phyloP scores from a whole-genome alignment of 2,888 invertebrate species.

The Acanthopleura granulata region DNA sequence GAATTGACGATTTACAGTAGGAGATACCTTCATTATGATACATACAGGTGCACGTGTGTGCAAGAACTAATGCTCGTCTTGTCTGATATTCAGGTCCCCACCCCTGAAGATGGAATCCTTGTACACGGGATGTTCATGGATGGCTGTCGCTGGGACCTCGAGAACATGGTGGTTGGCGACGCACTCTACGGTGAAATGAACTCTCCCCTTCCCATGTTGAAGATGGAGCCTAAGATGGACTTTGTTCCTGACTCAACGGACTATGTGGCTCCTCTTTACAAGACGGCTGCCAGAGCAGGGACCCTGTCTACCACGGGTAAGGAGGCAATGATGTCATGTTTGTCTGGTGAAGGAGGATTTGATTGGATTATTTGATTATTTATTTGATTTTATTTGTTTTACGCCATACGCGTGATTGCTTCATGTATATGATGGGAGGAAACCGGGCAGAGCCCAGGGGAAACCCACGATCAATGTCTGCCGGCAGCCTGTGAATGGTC shows the following conservation, averaged over 20 bases:
- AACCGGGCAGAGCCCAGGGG: too few relatives aligned
- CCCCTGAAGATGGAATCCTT: slow-evolving; percentile 67
- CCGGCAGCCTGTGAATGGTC: too few relatives aligned
- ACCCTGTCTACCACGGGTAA: slow-evolving; percentile 71
- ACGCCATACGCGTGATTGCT: too few relatives aligned
- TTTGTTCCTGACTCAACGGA: slow-evolving; percentile 70
- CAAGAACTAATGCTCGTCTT: too few relatives aligned
- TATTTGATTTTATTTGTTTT: too few relatives aligned
- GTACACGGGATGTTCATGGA: slow-evolving; percentile 71
- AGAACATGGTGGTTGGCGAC: slow-evolving; percentile 58
- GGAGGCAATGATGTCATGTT: slow-evolving; percentile 11
- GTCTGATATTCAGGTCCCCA: slow-evolving; percentile 40
- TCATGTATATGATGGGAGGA: too few relatives aligned
- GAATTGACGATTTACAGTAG: too few relatives aligned
- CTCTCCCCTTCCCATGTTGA: slow-evolving; percentile 79
- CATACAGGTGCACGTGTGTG: too few relatives aligned
- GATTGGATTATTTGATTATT: too few relatives aligned
- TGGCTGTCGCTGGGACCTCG: slow-evolving; percentile 68
- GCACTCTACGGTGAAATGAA: slow-evolving; percentile 79
- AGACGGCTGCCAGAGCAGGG: slow-evolving; percentile 69
- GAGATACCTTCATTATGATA: too few relatives aligned
- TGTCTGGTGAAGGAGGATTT: background rate
- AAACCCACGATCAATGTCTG: too few relatives aligned
- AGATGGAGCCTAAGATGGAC: slow-evolving; percentile 75
- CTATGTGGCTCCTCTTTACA: slow-evolving; percentile 69